These are phyloP conservation scores for Drosophila kuntzei DNA, from an alignment of 2,888 invertebrate species.

Conservation along the genomic window DNA sequence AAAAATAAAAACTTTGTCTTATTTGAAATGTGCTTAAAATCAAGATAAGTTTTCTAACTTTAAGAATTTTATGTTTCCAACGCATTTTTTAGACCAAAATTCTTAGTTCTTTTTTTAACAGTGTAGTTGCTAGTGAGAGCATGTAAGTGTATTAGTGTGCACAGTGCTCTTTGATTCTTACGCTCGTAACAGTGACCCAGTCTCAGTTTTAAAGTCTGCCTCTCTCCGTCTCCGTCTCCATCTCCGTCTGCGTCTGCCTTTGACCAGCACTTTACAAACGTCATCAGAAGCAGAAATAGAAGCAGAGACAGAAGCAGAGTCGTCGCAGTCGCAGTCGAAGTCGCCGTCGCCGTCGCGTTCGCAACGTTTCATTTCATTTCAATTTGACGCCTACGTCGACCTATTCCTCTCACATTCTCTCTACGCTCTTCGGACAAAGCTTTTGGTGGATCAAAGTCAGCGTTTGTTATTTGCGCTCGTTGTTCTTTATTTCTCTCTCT, in stretches of 20 bases:
- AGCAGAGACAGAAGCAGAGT: conserved; percentile 10
- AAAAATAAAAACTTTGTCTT: too few species aligned
- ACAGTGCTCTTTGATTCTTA: conserved; percentile 55
- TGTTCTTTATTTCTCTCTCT: conserved; percentile 19
- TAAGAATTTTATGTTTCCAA: too few species aligned
- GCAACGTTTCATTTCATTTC: conserved; percentile 68
- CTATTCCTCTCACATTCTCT: conserved; percentile 29
- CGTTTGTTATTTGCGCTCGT: conserved; percentile 34
- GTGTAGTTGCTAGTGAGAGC: background rate
- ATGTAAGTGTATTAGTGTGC: conserved; percentile 24
- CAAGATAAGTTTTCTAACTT: too few species aligned
- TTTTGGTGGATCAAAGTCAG: conserved; percentile 60
- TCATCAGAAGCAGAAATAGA: conserved; percentile 1
- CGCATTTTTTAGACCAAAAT: too few species aligned
- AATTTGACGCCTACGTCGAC: conserved; percentile 53
- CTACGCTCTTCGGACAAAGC: conserved; percentile 17
- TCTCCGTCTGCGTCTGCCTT: conserved; percentile 7
- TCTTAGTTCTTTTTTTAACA: too few species aligned
- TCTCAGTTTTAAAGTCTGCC: conserved; percentile 53
- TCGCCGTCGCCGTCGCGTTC: conserved; percentile 3
- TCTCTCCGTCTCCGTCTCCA: background rate
- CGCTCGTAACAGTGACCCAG: conserved; percentile 84
- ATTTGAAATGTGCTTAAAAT: too few species aligned
- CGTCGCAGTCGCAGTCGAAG: conserved; percentile 1
- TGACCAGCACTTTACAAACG: conserved; percentile 34